Base-by-base conservation (phyloP, 2,888 invertebrate genomes). In the Amitus sp. region DNA sequence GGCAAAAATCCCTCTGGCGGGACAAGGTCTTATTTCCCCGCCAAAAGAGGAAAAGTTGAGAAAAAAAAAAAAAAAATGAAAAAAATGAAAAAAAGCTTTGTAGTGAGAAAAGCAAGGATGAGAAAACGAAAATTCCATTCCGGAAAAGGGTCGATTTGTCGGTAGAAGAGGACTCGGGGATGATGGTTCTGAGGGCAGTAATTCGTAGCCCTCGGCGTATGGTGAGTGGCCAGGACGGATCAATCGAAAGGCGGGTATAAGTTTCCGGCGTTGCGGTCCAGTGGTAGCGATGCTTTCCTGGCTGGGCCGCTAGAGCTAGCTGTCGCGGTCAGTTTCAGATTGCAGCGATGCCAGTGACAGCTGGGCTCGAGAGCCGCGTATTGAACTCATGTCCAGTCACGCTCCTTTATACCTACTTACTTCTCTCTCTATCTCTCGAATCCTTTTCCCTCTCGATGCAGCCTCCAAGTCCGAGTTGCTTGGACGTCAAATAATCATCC, bases 311-410 rank as follows among this genome's bases (percentile, higher is more conserved):
- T n/a, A n/a, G n/a, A n/a, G 73, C 76, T 76, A 73, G 67, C 76
- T 80, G 81, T 79, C 78, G 80, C 72, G 81, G 82, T 82, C 82
- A 82, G 81, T 81, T 82, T 80, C 76, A 79, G 75, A 81, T 81
- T 80, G 80, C 80, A 73, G 75, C 79, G 74, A 75, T 81, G 81
- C 75, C 76, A 75, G 75, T 78, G 81, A 80, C 82, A 81, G 81
- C 78, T 77, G 77, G 70, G 74, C 63, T 73, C 73, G 75, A 77
- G 76, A 72, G 73, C 74, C 73, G 72, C 75, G 79, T 79, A 80
- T 81, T 81, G 78, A 80, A 76, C 80, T 79, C 80, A 75, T 73
- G 74, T 78, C 77, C 80, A 80, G 75, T 76, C 74, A 74, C 75
- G 73, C 77, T 80, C 77, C 77, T 82, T 80, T 80, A 77, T 80